phyloP scores from a whole-genome alignment of 37 sponge, comb jelly and placozoan species.

The Dysidea cf. avara region DNA sequence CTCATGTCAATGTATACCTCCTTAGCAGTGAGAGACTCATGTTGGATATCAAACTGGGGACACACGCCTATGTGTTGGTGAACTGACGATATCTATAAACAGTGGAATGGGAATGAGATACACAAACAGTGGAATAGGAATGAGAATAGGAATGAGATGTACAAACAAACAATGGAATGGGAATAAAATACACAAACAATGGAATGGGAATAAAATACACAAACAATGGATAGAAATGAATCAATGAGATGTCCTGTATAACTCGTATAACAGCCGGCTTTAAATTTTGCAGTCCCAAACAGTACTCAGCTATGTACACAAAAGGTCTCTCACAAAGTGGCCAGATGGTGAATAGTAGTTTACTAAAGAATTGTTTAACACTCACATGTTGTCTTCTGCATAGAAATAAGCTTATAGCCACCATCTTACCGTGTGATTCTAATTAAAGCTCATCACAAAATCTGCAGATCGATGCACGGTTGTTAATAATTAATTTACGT shows the following conservation, averaged over 20 bases:
- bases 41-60: conserved; percentile 86
- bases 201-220: neutral
- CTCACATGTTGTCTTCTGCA: too few species aligned
- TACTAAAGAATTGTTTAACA: too few species aligned
- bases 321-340: too few species aligned
- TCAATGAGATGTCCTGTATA: neutral
- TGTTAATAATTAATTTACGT: too few species aligned
- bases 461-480: too few species aligned
- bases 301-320: too few species aligned
- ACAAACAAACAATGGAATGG: neutral
- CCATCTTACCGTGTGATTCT: too few species aligned
- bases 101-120: neutral
- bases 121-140: neutral
- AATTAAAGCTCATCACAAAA: too few species aligned
- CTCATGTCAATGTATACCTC: conserved; percentile 9
- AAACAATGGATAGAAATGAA: neutral
- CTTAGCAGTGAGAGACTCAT: conserved; percentile 54
- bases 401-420: too few species aligned
- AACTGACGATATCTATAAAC: conserved; percentile 44
- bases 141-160: neutral
- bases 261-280: neutral
- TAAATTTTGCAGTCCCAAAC: too few species aligned
- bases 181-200: neutral
- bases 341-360: too few species aligned
- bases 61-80: conserved; percentile 77